Base-by-base conservation (phyloP, 2,113 vertebrate species). In the Orycteropus afer region DNA sequence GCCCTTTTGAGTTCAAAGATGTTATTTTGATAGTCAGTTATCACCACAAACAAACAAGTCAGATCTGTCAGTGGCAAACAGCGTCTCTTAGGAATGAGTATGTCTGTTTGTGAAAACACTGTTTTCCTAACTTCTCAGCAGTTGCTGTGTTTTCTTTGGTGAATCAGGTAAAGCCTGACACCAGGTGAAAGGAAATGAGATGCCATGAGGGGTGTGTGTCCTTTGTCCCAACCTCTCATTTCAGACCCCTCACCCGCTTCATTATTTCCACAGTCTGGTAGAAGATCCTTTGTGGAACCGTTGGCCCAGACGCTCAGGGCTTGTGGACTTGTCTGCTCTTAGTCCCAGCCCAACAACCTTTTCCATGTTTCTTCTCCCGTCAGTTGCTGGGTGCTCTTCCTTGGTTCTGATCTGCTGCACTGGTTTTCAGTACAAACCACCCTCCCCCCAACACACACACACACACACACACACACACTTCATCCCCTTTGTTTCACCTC, bases 401-500 rank as follows among this genome's bases (percentile, higher is more conserved):
- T 97, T 77, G 27, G 32, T 57, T 82, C 40, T 65, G n/a, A 91
- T 71, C 84, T 73, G 20, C 42, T 18, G 2, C 53, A 37, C 37
- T n/a, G 51, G 71, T 87, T 57, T 65, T 45, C 40, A 27, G 25
- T 17, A 57, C 20, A 7, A 29, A n/a, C 42, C 6, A 49, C 51
- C 71, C 22, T 55, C 37, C 45, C 32, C 29, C 14, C 76, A n/a
- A n/a, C n/a, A n/a, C n/a, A n/a, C n/a, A n/a, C n/a, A n/a, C n/a
- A n/a, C n/a, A n/a, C n/a, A n/a, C n/a, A n/a, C n/a, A n/a, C n/a
- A 37, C 65, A 0, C n/a, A 2, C 65, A 69, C n/a, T n/a, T 63
- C 47, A 18, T 61, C 42, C 23, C 25, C 95, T 96, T 97, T 96
- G 94, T 96, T 96, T 88, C 32, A 80, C 51, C 57, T 87, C 37